Evolutionary conservation across 2,113 vertebrate genomes (phyloP).

Genomic region (Caranx melampygus): DNA sequence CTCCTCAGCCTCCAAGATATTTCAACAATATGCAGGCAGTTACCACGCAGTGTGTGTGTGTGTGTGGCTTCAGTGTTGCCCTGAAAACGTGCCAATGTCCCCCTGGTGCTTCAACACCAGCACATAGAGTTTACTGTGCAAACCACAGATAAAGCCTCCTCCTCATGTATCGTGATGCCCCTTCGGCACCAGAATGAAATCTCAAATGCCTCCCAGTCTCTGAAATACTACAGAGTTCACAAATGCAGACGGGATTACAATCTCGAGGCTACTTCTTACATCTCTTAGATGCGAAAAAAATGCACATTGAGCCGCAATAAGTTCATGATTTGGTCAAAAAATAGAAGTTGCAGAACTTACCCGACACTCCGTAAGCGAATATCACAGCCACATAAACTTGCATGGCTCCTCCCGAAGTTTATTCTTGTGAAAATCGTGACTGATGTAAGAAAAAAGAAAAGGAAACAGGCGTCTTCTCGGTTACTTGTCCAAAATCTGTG

Average conservation of each 20-base stretch:
- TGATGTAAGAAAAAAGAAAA: background rate
- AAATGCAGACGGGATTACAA: background rate
- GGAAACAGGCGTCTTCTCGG: background rate
- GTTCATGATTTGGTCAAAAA: rapidly evolving
- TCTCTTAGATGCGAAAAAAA: background rate
- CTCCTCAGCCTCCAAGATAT: background rate
- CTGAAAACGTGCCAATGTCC: background rate
- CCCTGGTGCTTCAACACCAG: background rate
- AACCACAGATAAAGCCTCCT: background rate
- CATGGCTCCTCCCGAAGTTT: slow-evolving; percentile 46
- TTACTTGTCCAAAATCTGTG: slow-evolving; percentile 3
- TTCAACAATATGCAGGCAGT: background rate
- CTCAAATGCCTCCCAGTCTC: background rate
- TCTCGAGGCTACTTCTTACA: background rate
- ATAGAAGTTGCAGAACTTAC: slow-evolving; percentile 61
- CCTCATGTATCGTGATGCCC: background rate
- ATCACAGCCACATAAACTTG: slow-evolving; percentile 66
- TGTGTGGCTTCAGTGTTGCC: background rate
- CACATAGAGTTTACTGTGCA: too few relatives aligned
- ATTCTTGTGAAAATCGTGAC: background rate
- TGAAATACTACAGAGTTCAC: background rate
- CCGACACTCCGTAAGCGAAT: slow-evolving; percentile 59
- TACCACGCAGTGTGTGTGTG: background rate
- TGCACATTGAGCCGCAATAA: background rate
- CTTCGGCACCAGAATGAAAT: background rate